These are phyloP conservation scores for Neogobius melanostomus DNA, from an alignment of 2,113 vertebrate species.

Conservation along the genomic window DNA sequence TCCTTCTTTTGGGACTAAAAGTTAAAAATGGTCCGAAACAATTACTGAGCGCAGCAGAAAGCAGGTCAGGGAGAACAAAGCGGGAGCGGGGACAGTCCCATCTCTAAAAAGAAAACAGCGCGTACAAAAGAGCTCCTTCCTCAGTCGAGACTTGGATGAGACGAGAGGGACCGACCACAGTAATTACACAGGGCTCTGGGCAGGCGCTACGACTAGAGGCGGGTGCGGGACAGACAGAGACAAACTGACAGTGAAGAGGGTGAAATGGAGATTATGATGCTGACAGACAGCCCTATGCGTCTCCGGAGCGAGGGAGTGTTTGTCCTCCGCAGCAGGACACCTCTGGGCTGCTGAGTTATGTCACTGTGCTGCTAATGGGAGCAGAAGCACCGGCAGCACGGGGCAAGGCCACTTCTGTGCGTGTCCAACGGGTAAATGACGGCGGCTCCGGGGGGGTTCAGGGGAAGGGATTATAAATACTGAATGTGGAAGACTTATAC, in stretches of 20 bases:
- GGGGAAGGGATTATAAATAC: conserved; percentile 7
- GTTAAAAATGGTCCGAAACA: conserved; percentile 42
- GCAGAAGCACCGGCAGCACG: conserved; percentile 40
- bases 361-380: conserved; percentile 66
- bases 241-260: conserved; percentile 44
- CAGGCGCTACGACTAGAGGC: conserved; percentile 63
- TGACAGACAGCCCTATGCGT: conserved; percentile 44
- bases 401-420: conserved; percentile 22
- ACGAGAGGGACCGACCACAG: conserved; percentile 73
- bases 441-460: conserved; percentile 13
- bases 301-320: conserved; percentile 57
- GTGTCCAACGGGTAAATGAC: conserved; percentile 17
- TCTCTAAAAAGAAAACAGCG: conserved; percentile 50
- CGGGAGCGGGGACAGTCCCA: conserved; percentile 44
- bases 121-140: conserved; percentile 52
- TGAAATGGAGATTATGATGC: conserved; percentile 63
- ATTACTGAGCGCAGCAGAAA: conserved; percentile 45
- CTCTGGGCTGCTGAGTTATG: conserved; percentile 67
- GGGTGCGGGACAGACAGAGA: conserved; percentile 43
- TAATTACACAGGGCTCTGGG: conserved; percentile 71
- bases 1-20: conserved; percentile 14
- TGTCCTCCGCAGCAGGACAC: conserved; percentile 65
- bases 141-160: conserved; percentile 60
- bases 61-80: conserved; percentile 58
- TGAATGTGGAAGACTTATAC: conserved; percentile 14